Percentiles rank a stretch among this genome's conserved stretches.
Evolutionary conservation across 2,888 invertebrate species (phyloP).

Genomic region (Phrixothrix hirtus): DNA sequence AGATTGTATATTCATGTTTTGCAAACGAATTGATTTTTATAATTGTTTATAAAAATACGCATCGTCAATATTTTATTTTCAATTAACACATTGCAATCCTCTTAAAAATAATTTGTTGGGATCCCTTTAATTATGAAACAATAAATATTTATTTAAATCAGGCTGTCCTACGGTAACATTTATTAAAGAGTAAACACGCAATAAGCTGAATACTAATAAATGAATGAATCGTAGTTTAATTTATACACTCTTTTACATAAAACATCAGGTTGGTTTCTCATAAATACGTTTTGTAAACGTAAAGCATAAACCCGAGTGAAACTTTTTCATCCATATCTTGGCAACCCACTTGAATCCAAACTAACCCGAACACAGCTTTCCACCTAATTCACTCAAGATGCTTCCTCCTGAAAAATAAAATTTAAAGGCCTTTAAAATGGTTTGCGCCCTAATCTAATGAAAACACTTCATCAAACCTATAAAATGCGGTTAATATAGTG

Average conservation of each 20-base stretch:
- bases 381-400: conserved; percentile 39
- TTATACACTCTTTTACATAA: too few relatives aligned
- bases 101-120: too few relatives aligned
- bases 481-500: conserved; percentile 29
- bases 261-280: conserved; percentile 42
- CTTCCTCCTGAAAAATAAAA: conserved; percentile 33
- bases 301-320: conserved; percentile 34
- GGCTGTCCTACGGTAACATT: too few relatives aligned
- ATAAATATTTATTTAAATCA: too few relatives aligned
- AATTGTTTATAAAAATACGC: too few relatives aligned
- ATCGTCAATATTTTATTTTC: too few relatives aligned
- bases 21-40: conserved; percentile 1
- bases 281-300: conserved; percentile 47
- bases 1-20: conserved; percentile 15
- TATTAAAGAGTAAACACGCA: too few relatives aligned
- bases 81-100: too few relatives aligned
- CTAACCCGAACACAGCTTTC: conserved; percentile 34
- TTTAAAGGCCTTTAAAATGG: conserved; percentile 33
- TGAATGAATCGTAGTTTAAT: too few relatives aligned
- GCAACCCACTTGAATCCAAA: conserved; percentile 37
- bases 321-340: conserved; percentile 40
- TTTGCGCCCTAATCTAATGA: conserved; percentile 36
- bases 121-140: too few relatives aligned
- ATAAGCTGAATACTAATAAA: too few relatives aligned
- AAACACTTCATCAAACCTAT: conserved; percentile 36